Conservation (phyloP, 2,113 vertebrate species). For the Thalassoma bifasciatum region DNA sequence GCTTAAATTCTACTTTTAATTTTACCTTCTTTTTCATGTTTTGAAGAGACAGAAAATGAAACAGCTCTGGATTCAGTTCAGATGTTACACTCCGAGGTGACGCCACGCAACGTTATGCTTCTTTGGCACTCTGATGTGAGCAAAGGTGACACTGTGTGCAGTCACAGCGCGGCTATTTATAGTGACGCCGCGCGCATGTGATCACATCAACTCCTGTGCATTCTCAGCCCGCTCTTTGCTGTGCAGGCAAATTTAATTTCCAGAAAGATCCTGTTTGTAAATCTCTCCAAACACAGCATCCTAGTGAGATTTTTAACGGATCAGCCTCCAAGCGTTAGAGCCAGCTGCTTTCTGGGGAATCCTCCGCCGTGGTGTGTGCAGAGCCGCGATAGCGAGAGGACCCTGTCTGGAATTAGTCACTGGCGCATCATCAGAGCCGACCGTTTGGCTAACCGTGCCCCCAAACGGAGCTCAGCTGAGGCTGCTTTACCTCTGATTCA, state of each 20-base stretch:
- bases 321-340: slow-evolving; percentile 14
- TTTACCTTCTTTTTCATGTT: too few relatives aligned
- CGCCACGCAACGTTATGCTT: slow-evolving; percentile 11
- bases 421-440: slow-evolving; percentile 32
- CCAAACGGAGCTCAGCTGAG: slow-evolving; percentile 13
- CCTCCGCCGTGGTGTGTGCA: slow-evolving; percentile 18
- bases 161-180: slow-evolving; percentile 44
- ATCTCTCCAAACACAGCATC: slow-evolving; percentile 24
- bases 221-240: not conserved
- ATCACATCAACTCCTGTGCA: not conserved
- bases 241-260: not conserved
- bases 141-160: slow-evolving; percentile 17
- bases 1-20: not conserved
- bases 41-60: too few relatives aligned
- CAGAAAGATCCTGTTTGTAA: not conserved
- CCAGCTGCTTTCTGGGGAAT: slow-evolving; percentile 49
- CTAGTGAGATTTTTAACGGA: slow-evolving; percentile 18
- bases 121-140: slow-evolving; percentile 17
- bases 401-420: slow-evolving; percentile 32
- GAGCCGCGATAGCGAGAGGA: slow-evolving; percentile 36
- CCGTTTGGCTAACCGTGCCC: slow-evolving; percentile 15
- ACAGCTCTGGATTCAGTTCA: too few relatives aligned
- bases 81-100: too few relatives aligned
- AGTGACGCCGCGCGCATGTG: not conserved
- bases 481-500: slow-evolving; percentile 22